phyloP scores from a whole-genome alignment of 23 tunicate genomes.

The Botrylloides violaceus region DNA sequence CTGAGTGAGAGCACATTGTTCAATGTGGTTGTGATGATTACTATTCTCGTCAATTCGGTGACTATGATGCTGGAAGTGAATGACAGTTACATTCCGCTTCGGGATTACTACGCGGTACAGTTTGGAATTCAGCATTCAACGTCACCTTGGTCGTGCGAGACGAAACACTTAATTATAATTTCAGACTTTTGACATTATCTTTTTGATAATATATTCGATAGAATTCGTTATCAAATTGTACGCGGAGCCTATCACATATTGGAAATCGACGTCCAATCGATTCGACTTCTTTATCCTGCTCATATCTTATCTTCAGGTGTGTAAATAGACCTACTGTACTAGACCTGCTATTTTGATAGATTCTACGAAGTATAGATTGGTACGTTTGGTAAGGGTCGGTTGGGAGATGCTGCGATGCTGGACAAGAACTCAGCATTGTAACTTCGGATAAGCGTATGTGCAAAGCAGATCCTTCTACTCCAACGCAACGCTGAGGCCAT shows the following conservation, averaged over 20 bases:
- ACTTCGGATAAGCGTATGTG: no score
- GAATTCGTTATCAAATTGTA: slow-evolving; percentile 71
- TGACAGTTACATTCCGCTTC: slow-evolving; percentile 57
- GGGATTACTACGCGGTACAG: slow-evolving; percentile 48
- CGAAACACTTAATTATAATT: neutral
- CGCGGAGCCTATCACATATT: slow-evolving; percentile 61
- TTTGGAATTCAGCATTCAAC: neutral
- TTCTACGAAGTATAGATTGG: no score
- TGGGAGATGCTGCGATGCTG: no score
- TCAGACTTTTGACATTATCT: slow-evolving; percentile 56
- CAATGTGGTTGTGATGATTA: slow-evolving; percentile 55
- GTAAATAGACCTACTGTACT: no score
- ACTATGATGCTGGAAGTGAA: slow-evolving; percentile 83
- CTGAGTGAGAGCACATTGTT: slow-evolving; percentile 65
- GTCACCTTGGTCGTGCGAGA: neutral
- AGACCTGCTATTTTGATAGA: no score
- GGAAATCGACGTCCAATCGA: slow-evolving; percentile 62
- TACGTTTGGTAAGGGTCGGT: no score
- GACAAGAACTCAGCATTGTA: no score
- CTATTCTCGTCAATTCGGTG: slow-evolving; percentile 66
- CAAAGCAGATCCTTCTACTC: no score
- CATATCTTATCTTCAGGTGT: slow-evolving; percentile 66
- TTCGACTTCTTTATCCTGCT: slow-evolving; percentile 73
- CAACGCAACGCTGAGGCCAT: no score
- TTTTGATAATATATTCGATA: slow-evolving; percentile 39